Percentiles rank a stretch among this genome's conserved stretches.
phyloP scores from a whole-genome alignment of 2,797 vertebrate genomes.

The Sebastes alutus region DNA sequence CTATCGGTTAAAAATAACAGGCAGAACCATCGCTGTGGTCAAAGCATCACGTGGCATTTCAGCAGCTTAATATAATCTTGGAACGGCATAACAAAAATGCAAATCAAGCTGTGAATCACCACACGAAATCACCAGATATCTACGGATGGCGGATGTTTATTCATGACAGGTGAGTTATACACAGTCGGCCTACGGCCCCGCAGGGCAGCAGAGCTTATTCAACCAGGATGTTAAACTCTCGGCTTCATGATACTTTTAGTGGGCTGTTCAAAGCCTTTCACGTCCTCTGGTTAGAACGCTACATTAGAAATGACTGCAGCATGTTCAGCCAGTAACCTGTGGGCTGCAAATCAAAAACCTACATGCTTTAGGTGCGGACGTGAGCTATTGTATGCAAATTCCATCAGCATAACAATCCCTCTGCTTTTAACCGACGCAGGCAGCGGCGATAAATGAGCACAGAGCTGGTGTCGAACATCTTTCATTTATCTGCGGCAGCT shows the following conservation, averaged over 20 bases:
- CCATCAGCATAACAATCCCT: conserved; percentile 4
- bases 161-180: conserved; percentile 65
- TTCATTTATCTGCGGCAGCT: conserved; percentile 36
- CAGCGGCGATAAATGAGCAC: background rate
- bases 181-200: conserved; percentile 22
- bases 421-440: conserved; percentile 14
- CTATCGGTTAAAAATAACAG: conserved; percentile 67
- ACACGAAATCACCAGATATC: conserved; percentile 38
- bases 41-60: conserved; percentile 25
- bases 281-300: conserved; percentile 34
- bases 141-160: conserved; percentile 54
- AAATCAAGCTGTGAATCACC: conserved; percentile 58
- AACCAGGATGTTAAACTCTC: conserved; percentile 46
- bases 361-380: conserved; percentile 20
- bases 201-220: conserved; percentile 44
- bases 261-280: conserved; percentile 43
- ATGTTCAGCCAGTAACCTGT: conserved; percentile 21
- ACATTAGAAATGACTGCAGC: conserved; percentile 24
- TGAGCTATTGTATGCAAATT: conserved; percentile 21
- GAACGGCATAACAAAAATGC: conserved; percentile 39
- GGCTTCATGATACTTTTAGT: conserved; percentile 43
- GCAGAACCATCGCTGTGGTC: conserved; percentile 17
- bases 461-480: conserved; percentile 3
- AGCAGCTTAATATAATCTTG: conserved; percentile 42
- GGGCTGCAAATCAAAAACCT: conserved; percentile 37